A percentile compares a stretch with the other conserved stretches of the same genome.
Evolutionary conservation across 2,113 vertebrate genomes (phyloP).

Genomic region (Halcyon senegalensis): DNA sequence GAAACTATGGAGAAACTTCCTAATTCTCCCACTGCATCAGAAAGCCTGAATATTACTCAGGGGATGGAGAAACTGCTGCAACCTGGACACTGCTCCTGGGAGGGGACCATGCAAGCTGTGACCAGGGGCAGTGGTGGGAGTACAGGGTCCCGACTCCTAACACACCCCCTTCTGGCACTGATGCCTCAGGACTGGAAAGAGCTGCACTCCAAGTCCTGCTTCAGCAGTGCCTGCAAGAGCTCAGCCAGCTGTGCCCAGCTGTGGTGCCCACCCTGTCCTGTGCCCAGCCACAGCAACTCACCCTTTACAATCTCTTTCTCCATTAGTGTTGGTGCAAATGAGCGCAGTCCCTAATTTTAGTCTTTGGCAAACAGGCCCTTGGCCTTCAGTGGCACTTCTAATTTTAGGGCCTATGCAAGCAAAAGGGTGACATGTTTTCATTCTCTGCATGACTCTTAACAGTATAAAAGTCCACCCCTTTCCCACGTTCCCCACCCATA

Average conservation of each 20-base stretch:
- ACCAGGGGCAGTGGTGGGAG: too few species aligned
- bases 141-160: rapidly evolving
- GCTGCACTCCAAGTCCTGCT: neutral
- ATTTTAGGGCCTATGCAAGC: slow-evolving; percentile 23
- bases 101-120: rapidly evolving
- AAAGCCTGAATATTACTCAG: neutral
- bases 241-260: neutral
- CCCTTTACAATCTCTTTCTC: too few species aligned
- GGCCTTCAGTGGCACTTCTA: neutral
- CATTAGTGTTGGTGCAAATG: rapidly evolving
- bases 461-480: neutral
- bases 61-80: neutral
- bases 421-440: neutral
- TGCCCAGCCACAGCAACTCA: neutral
- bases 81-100: neutral
- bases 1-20: slow-evolving; percentile 10
- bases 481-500: neutral
- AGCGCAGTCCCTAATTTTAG: neutral
- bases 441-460: neutral
- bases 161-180: neutral
- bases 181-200: neutral
- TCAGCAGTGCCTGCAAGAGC: neutral
- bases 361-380: neutral
- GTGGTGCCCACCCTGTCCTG: neutral
- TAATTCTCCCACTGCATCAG: neutral